Base-by-base conservation (phyloP, 2,888 invertebrate genomes). In the Terebella lapidaria region DNA sequence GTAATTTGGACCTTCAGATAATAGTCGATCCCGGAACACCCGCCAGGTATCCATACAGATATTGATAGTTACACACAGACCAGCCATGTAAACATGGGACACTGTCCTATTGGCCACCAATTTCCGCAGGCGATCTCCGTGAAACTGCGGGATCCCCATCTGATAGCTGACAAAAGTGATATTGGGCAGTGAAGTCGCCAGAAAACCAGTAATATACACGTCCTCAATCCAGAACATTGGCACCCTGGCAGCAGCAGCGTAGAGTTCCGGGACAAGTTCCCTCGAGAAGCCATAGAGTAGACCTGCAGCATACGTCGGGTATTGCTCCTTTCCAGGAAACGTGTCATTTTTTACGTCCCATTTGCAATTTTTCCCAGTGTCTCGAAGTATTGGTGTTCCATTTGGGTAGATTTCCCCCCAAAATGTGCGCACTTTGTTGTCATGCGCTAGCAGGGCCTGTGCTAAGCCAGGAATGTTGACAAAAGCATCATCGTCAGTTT, bases 231-330 rank as follows among this genome's bases (percentile, higher is more conserved):
- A 59, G 52, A 63, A 57, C 18, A 55, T 18, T 20, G 49, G 27
- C 20, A 28, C 25, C 22, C 20, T 49, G 1, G 28, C 42, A 1
- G 63, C 56, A 1, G 24, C 52, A 10, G 26, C 28, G 24, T 58
- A 51, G 3, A 63, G 27, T 18, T 46, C 27, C 29, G 46, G 26
- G 3, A 57, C 22, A 25, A 60, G 26, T n/a, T 53, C 29, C 57
- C 85, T 85, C 57, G 90, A 88, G 77, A 94, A 78, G 56, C 93
- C 83, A 82, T 95, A 95, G 15, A 94, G 92, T 24, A 94, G 93
- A 1, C 94, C 94, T 1, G 94, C 93, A 18, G 90, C 89, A 80
- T 94, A 94, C 76, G 90, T 89, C 2, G 94, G 94, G 82, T 90
- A 94, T 63, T 88, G 84, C 2, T 85, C 77, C 18, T 86, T 87